Conservation (phyloP, 1,140 invertebrate species). For the Meloidogyne floridensis region DNA sequence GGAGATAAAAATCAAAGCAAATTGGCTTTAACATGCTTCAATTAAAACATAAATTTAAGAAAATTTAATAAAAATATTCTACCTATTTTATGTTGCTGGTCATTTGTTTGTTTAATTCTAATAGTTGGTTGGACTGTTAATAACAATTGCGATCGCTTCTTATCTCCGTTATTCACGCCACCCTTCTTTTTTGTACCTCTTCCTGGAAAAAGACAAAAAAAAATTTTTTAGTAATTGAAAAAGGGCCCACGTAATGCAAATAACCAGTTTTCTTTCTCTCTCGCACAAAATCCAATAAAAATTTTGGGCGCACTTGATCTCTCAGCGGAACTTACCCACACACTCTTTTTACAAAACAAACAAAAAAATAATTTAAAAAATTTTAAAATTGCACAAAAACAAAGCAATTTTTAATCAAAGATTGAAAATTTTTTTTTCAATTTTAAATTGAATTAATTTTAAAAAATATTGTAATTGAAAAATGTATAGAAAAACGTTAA, state of each 20-base stretch:
- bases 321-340: background rate
- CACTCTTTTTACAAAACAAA: background rate
- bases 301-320: background rate
- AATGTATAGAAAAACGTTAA: background rate
- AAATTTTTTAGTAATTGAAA: background rate
- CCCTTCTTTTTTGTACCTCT: background rate
- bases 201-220: background rate
- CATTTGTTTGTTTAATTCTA: slow-evolving; percentile 2
- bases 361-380: background rate
- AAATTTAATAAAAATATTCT: background rate
- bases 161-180: background rate
- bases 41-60: background rate
- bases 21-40: background rate
- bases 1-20: background rate
- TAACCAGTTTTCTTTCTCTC: background rate
- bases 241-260: background rate
- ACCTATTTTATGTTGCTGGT: slow-evolving; percentile 4
- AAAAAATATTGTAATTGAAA: background rate
- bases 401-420: background rate
- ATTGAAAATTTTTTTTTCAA: background rate
- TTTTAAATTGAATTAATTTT: background rate
- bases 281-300: background rate
- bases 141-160: background rate
- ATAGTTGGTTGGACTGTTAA: background rate
- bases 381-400: background rate